Percentiles rank a stretch among this genome's conserved stretches.
These are phyloP conservation scores for Drosophila quasianomalipes DNA, from an alignment of 2,888 invertebrate genomes.

Conservation along the genomic window DNA sequence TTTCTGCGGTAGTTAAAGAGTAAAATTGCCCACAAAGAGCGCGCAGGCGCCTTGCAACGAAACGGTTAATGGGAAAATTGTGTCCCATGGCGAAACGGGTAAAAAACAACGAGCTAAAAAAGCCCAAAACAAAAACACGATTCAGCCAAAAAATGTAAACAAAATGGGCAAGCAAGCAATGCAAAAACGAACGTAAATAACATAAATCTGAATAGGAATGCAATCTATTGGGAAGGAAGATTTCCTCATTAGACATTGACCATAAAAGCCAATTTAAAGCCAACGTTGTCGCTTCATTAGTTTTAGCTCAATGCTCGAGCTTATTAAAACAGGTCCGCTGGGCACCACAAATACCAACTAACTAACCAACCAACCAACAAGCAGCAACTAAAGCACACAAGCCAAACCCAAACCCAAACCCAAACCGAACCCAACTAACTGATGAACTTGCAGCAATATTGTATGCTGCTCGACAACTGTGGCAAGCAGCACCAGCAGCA, in stretches of 20 bases:
- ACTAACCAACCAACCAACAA: constrained; percentile 32
- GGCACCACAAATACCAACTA: constrained; percentile 73
- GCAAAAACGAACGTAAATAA: background rate
- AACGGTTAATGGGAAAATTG: constrained; percentile 58
- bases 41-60: constrained; percentile 33
- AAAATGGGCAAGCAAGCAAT: constrained; percentile 24
- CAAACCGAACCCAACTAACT: constrained; percentile 51
- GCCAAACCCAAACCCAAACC: constrained; percentile 24
- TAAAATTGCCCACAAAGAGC: constrained; percentile 46
- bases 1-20: constrained; percentile 36
- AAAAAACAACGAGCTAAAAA: constrained; percentile 47
- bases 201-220: background rate
- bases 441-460: constrained; percentile 61
- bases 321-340: constrained; percentile 60
- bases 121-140: constrained; percentile 56
- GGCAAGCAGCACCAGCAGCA: constrained; percentile 23
- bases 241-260: background rate
- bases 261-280: background rate
- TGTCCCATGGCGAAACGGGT: constrained; percentile 48
- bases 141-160: constrained; percentile 54
- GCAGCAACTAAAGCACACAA: background rate
- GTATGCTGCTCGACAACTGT: constrained; percentile 35
- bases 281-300: background rate
- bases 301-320: constrained; percentile 8
- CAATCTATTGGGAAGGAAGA: background rate